Conservation (phyloP, 2,113 vertebrate genomes). For the Dipodomys stephensi region DNA sequence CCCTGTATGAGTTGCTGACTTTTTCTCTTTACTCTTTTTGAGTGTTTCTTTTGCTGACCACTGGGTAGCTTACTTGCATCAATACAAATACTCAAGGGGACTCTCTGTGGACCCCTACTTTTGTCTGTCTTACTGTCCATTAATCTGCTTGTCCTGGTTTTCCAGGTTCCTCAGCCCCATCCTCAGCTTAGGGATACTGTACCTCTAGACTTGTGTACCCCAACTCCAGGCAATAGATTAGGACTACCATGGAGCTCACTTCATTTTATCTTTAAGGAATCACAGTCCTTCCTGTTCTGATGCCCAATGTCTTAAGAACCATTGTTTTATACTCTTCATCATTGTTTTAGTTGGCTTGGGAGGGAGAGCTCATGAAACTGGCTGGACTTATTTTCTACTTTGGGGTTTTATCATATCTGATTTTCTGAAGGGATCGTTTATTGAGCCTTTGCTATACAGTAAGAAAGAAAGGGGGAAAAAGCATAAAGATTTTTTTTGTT, state of each 20-base stretch:
- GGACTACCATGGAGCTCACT: not conserved
- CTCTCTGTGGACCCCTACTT: not conserved
- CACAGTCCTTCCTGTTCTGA: not conserved
- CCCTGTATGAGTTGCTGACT: not conserved
- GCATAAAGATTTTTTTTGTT: not conserved
- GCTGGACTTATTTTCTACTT: not conserved
- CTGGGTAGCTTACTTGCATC: not conserved
- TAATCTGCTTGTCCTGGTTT: not conserved
- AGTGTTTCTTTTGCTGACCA: not conserved
- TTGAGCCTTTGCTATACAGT: not conserved
- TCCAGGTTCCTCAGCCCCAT: not conserved
- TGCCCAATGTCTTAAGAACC: not conserved
- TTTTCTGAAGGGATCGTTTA: conserved; percentile 41
- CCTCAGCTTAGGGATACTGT: not conserved
- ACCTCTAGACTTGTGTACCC: not conserved
- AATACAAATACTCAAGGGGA: not conserved
- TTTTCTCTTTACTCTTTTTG: not conserved
- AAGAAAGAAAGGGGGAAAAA: not conserved
- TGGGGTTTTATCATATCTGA: not conserved
- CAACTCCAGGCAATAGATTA: not conserved
- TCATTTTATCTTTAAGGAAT: not conserved
- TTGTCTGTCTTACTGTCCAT: not conserved
- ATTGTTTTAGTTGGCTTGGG: not conserved
- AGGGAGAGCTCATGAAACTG: not conserved
- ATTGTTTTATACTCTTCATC: not conserved